A percentile compares a stretch with the other conserved stretches of the same genome.
Conservation (phyloP, 2,888 invertebrate species). For the Oscheius sp. region DNA sequence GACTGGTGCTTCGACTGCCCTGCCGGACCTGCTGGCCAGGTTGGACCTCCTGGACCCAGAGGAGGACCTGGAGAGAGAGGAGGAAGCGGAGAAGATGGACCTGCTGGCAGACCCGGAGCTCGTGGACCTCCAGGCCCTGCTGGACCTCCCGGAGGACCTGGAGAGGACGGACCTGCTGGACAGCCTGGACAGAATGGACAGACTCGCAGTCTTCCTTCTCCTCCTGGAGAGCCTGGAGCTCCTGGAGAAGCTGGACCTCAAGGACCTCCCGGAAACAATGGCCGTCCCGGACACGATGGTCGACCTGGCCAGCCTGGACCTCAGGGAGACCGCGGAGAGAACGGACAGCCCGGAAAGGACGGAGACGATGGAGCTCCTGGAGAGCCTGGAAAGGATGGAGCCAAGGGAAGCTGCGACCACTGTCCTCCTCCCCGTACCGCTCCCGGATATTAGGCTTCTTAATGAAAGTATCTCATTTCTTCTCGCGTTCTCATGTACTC, state of each 20-base stretch:
- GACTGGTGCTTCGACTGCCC: conserved; percentile 42
- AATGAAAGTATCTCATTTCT: conserved; percentile 1
- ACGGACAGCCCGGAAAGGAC: conserved; percentile 59
- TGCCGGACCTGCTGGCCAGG: conserved; percentile 35
- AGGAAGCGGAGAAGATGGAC: conserved; percentile 58
- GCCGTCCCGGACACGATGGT: conserved; percentile 59
- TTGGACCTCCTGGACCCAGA: conserved; percentile 50
- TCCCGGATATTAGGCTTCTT: conserved; percentile 63
- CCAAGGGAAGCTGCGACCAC: conserved; percentile 68
- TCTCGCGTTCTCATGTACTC: not conserved
- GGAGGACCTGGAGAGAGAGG: conserved; percentile 61
- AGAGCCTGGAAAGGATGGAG: conserved; percentile 55
- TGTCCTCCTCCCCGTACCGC: conserved; percentile 72
- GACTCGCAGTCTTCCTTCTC: conserved; percentile 40
- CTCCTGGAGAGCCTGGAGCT: conserved; percentile 51
- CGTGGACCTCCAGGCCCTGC: conserved; percentile 41
- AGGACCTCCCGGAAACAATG: conserved; percentile 57
- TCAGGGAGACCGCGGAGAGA: conserved; percentile 48
- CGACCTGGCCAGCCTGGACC: conserved; percentile 52
- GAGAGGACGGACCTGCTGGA: conserved; percentile 34
- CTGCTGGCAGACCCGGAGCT: conserved; percentile 63
- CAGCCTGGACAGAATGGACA: conserved; percentile 51
- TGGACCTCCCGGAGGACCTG: conserved; percentile 48
- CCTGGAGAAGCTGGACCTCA: conserved; percentile 53
- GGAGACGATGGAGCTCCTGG: conserved; percentile 56